Conservation (phyloP, 2,113 vertebrate genomes). For the Junco hyemalis region DNA sequence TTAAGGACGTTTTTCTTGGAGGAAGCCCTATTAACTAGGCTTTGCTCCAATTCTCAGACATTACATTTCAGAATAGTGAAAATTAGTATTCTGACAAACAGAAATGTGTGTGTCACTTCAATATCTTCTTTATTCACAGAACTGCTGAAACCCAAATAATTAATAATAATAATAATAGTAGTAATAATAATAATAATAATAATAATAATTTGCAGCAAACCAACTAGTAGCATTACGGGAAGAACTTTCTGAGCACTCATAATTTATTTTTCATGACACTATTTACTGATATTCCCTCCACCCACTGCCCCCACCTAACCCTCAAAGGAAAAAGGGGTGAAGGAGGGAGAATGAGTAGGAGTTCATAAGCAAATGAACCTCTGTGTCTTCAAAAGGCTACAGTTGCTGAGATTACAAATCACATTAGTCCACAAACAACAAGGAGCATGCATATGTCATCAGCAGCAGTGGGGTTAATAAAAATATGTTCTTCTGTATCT, state of each 20-base stretch:
- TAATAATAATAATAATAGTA: not conserved
- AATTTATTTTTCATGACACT: not conserved
- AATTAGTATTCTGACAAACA: not conserved
- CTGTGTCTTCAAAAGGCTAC: not conserved
- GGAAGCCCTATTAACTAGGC: not conserved
- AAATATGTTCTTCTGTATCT: constrained; percentile 26
- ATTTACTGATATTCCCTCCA: not conserved
- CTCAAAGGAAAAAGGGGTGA: not conserved
- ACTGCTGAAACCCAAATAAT: not conserved
- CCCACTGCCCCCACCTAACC: accelerated
- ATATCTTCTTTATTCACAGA: not conserved
- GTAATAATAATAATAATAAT: not conserved
- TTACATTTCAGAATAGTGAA: not conserved
- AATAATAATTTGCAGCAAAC: not conserved
- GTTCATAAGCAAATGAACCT: not conserved
- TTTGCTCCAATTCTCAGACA: not conserved
- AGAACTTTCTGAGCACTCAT: not conserved
- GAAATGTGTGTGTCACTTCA: not conserved
- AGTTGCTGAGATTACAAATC: not conserved
- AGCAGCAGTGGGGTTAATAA: constrained; percentile 48
- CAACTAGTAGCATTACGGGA: not conserved
- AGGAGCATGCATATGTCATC: not conserved
- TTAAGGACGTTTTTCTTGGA: not conserved
- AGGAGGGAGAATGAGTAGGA: not conserved
- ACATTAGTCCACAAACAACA: not conserved